A percentile compares a stretch with the other conserved stretches of the same genome.
These are phyloP conservation scores for Brenthis hecate DNA, from an alignment of 2,888 invertebrate genomes.

Conservation along the genomic window DNA sequence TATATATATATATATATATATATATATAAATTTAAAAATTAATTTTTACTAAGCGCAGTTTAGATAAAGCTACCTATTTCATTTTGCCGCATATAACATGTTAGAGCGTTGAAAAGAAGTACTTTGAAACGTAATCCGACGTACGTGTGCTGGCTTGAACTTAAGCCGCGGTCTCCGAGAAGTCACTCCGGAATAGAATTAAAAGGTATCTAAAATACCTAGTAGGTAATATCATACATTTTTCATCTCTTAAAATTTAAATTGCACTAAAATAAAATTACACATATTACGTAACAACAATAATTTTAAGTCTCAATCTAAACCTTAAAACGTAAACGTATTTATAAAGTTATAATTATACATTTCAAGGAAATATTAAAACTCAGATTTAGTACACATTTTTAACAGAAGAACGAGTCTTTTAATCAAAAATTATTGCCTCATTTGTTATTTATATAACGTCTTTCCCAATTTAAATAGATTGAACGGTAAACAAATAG, in stretches of 20 bases:
- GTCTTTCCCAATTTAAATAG: conserved; percentile 20
- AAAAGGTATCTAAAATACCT: not conserved
- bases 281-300: too few relatives aligned
- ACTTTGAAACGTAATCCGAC: conserved; percentile 21
- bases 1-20: too few relatives aligned
- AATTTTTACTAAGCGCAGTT: too few relatives aligned
- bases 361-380: too few relatives aligned
- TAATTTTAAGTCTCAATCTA: too few relatives aligned
- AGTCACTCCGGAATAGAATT: not conserved
- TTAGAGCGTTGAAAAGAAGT: not conserved
- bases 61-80: too few relatives aligned
- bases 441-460: conserved; percentile 24
- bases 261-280: too few relatives aligned
- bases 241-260: not conserved
- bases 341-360: too few relatives aligned
- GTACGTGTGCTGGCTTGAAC: conserved; percentile 7
- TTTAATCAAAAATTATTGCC: conserved; percentile 5
- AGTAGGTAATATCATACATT: not conserved
- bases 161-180: conserved; percentile 2
- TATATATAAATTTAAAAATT: too few relatives aligned
- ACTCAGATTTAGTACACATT: too few relatives aligned
- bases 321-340: too few relatives aligned
- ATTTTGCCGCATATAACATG: too few relatives aligned
- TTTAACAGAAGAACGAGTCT: not conserved
- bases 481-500: conserved; percentile 27